Evolutionary conservation across 2,113 vertebrate species (phyloP).

Genomic region (Mormyrus iriodes): DNA sequence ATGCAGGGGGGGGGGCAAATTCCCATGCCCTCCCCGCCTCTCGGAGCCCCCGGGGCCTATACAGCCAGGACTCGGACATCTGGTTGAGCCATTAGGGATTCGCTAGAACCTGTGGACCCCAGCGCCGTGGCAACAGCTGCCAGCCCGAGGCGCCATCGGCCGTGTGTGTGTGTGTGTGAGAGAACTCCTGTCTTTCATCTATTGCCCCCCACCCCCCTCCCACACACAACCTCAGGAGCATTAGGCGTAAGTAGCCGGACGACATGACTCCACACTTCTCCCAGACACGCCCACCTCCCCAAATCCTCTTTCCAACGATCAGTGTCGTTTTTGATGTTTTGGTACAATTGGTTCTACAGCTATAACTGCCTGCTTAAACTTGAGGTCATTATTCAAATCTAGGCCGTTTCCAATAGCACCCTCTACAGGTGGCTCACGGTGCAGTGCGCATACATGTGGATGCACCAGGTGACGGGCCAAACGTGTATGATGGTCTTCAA

Average conservation of each 20-base stretch:
- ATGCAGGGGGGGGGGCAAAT: conserved; percentile 64
- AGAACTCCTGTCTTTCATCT: background rate
- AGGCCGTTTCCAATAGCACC: background rate
- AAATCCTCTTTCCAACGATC: background rate
- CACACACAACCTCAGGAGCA: background rate
- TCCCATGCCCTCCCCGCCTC: conserved; percentile 74
- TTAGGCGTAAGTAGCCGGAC: background rate
- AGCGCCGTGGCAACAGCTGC: conserved; percentile 67
- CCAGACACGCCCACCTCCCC: background rate
- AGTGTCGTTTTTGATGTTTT: background rate
- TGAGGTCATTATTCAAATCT: background rate
- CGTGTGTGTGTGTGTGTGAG: background rate
- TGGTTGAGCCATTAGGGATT: conserved; percentile 69
- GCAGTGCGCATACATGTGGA: background rate
- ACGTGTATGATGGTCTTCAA: background rate
- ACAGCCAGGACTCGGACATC: conserved; percentile 69
- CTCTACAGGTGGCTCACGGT: background rate
- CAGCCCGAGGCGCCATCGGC: conserved; percentile 48
- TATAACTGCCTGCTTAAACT: background rate
- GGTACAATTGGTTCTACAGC: no score
- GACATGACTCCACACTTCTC: background rate
- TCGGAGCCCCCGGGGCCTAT: conserved; percentile 53
- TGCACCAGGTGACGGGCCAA: background rate
- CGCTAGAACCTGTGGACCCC: conserved; percentile 60
- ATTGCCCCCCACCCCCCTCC: background rate